Evolutionary conservation across 2,113 vertebrate species (phyloP), one percentile per base, ranked within the genome.

Genomic region (Scophthalmus maximus): DNA sequence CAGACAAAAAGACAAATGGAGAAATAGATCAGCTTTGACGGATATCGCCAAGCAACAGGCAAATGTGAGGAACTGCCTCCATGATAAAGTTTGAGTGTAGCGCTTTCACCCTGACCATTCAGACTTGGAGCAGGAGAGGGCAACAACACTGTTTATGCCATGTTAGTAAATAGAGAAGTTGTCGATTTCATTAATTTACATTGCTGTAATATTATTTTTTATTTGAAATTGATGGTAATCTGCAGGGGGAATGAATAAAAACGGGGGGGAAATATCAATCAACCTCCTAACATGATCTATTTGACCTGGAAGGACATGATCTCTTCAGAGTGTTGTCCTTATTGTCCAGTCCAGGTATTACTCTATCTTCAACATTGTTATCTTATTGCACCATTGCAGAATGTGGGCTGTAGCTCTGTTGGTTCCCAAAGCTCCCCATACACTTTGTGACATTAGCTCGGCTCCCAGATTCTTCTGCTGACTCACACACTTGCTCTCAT

Each of bases 371-470:
- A 65, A 44, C 52, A 53, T 59, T 20, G 6, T 57, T 71, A 65
- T 73, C 26, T 63, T 55, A 58, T 26, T 15, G 71, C 51, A 63
- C 57, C 32, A 40, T 36, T 68, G 58, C 67, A 64, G 73, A 62
- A 80, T 76, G 76, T 66, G 42, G 40, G 56, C 56, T 55, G 72
- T 73, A 85, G 77, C 73, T 70, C 51, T 22, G 65, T 50, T 18
- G 34, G 56, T 76, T 60, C 40, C 38, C 49, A 15, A 6, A 9
- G 30, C 32, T 69, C 79, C 84, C 73, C 12, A 8, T 53, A 55
- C 78, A 80, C 67, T 68, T 76, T 7, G 44, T 85, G 86, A 88
- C 86, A 90, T 87, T 82, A 77, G 57, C 47, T 73, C 14, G 3
- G 47, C 26, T 79, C 75, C 68, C 72, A 75, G 40, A 81, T 73